Evolutionary conservation across 2,797 vertebrate genomes (phyloP).

Genomic region (Ctenosaura bakeri): DNA sequence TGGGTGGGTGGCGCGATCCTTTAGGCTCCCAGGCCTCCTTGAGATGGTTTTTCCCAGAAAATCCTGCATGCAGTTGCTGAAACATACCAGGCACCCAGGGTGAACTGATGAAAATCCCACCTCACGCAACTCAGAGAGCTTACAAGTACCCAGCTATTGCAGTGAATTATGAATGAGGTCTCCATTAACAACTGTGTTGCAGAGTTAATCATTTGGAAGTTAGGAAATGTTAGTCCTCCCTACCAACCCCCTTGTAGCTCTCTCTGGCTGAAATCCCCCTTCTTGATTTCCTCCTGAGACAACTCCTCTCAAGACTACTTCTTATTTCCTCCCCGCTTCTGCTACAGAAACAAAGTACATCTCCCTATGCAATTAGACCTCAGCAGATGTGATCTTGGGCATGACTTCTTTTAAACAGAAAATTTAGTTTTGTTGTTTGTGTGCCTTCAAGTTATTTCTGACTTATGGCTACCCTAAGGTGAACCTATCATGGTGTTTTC

Average conservation of each 20-base stretch:
- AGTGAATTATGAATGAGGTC: slow-evolving; percentile 4
- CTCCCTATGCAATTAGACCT: neutral
- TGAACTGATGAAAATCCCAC: neutral
- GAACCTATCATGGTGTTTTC: too few species aligned
- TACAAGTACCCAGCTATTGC: too few species aligned
- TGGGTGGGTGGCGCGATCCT: neutral
- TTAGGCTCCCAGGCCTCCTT: slow-evolving; percentile 5
- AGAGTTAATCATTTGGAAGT: slow-evolving; percentile 5
- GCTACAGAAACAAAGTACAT: neutral
- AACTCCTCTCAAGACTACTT: neutral
- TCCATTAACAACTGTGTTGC: slow-evolving; percentile 4
- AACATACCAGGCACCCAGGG: neutral
- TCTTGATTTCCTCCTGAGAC: neutral
- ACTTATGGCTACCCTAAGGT: too few species aligned
- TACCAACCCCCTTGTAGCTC: neutral
- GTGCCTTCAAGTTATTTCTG: too few species aligned
- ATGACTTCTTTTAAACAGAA: too few species aligned
- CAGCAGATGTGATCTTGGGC: too few species aligned
- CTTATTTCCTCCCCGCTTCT: neutral
- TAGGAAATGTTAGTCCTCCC: neutral
- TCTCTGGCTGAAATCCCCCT: neutral
- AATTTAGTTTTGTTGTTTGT: too few species aligned
- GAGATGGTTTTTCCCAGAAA: neutral
- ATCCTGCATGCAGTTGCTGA: fast-evolving
- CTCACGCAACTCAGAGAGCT: neutral